Evolutionary conservation across 2,888 invertebrate genomes (phyloP).

Genomic region (Phanerotoma sp.): DNA sequence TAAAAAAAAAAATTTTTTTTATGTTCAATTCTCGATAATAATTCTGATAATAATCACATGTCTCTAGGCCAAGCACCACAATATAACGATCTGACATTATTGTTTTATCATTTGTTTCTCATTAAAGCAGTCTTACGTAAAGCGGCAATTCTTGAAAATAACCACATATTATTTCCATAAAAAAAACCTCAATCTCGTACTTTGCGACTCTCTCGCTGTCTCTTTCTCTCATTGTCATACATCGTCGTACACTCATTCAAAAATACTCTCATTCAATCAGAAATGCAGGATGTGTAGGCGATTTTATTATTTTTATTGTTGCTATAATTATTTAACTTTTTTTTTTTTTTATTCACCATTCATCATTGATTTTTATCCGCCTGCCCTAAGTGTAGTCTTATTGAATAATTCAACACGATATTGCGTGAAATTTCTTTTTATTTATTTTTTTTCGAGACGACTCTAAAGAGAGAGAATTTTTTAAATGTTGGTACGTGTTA

Average conservation of each 20-base stretch:
- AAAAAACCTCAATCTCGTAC: slow-evolving; percentile 2
- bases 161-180: slow-evolving; percentile 12
- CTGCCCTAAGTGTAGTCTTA: neutral
- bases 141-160: slow-evolving; percentile 42
- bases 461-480: neutral
- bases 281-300: slow-evolving; percentile 14
- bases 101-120: slow-evolving; percentile 14
- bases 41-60: neutral
- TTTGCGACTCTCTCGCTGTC: too few species aligned
- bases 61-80: slow-evolving; percentile 9
- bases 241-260: neutral
- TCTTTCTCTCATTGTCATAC: slow-evolving; percentile 3
- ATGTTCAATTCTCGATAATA: too few species aligned
- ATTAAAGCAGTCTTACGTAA: slow-evolving; percentile 51
- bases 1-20: neutral
- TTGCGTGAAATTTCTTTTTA: slow-evolving; percentile 7
- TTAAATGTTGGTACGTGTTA: too few species aligned
- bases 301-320: slow-evolving; percentile 1
- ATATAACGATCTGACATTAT: slow-evolving; percentile 12
- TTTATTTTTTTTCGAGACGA: slow-evolving; percentile 11
- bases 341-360: neutral
- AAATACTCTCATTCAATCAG: neutral
- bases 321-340: slow-evolving; percentile 18
- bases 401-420: neutral
- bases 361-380: neutral